A percentile compares a stretch with the other conserved stretches of the same genome.
These are phyloP conservation scores for Schizaphis graminum DNA, from an alignment of 2,888 invertebrate species.

Conservation along the genomic window DNA sequence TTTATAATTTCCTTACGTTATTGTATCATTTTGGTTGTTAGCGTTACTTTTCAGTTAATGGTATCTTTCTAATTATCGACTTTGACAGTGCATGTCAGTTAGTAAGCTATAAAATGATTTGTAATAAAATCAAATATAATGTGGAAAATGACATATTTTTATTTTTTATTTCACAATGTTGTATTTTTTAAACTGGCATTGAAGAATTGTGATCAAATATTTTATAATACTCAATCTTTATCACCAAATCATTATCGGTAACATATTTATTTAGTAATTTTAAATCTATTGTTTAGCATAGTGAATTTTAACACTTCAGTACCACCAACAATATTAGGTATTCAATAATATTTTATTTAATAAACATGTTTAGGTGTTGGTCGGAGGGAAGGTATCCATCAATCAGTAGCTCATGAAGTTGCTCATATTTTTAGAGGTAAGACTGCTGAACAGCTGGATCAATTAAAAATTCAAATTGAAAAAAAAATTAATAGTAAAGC, in stretches of 20 bases:
- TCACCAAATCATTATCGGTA: not conserved
- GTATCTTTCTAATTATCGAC: no score
- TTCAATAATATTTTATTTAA: not conserved
- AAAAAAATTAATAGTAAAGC: slow-evolving; percentile 85
- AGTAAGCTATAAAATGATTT: not conserved
- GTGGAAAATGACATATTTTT: not conserved
- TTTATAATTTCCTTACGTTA: not conserved
- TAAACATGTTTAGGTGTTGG: slow-evolving; percentile 72
- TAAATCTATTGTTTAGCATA: not conserved
- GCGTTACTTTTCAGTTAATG: not conserved
- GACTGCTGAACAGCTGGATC: slow-evolving; percentile 86
- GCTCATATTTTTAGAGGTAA: slow-evolving; percentile 93
- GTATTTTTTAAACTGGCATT: not conserved
- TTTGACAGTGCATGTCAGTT: not conserved
- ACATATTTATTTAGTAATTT: not conserved
- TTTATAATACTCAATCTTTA: not conserved
- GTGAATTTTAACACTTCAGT: not conserved
- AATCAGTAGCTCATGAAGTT: slow-evolving; percentile 91
- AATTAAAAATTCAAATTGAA: slow-evolving; percentile 88
- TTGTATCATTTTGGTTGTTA: not conserved
- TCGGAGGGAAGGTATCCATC: slow-evolving; percentile 86
- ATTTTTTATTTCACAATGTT: not conserved
- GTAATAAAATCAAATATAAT: not conserved
- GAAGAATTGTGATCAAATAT: not conserved
- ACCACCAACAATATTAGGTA: not conserved